Evolutionary conservation across 2,797 vertebrate species (phyloP), one percentile per base, ranked within the genome.

Genomic region (Halcyon leucocephala): DNA sequence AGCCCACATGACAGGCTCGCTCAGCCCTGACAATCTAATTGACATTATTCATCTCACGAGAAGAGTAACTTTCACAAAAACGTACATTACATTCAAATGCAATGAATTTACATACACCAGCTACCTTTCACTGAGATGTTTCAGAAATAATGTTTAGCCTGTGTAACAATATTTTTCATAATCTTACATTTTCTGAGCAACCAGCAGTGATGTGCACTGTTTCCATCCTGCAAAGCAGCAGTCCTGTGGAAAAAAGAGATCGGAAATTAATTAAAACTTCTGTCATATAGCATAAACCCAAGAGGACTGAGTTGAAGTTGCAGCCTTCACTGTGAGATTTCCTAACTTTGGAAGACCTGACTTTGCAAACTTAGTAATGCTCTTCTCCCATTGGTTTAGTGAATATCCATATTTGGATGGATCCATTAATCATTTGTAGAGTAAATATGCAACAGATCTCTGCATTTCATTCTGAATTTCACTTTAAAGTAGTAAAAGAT

Each of bases 11-110:
- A 88, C 71, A 86, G 88, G 55, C 58, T 93, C 3, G 0, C 95
- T 97, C 93, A 92, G 91, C 94, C 86, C 46, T 96, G 91, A 94
- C 86, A 91, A 74, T 25, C 24, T 96, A 96, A 97, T 67, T 88
- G 93, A 88, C 90, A 95, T 72, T 67, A 62, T 92, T 73, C 94
- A 92, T 96, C 95, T 97, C 84, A 70, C 1, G 29, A 85, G 91
- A 74, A 90, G 64, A 72, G 41, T 62, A 96, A 81, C 71, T 93
- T 95, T 81, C 66, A 91, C 48, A 90, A 80, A 70, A 94, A 91
- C 39, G 64, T 84, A 84, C 61, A 82, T 29, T 52, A 91, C 66
- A 62, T 74, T 93, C 19, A 67, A 93, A 91, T 65, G 46, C 82
- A 86, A 85, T 65, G n/a, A 78, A 88, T 93, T 94, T 95, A 90